Conservation (phyloP, 64 coral and sea anemone species). For the Dendrophyllia cribrosa region DNA sequence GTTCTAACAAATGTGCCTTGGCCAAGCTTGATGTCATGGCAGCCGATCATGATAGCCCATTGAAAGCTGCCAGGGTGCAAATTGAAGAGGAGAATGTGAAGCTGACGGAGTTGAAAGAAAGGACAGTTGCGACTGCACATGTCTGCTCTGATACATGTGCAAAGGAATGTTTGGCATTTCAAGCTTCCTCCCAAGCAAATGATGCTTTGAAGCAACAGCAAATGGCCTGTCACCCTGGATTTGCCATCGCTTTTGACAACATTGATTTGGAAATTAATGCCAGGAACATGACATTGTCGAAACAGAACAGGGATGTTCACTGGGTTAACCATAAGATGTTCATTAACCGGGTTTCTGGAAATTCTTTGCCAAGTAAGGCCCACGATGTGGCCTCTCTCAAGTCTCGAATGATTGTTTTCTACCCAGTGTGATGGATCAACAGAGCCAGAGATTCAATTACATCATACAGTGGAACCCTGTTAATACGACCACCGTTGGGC, state of each 20-base stretch:
- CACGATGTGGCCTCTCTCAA: slow-evolving; percentile 32
- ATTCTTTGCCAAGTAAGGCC: slow-evolving; percentile 30
- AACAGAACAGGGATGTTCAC: slow-evolving; percentile 70
- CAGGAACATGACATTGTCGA: slow-evolving; percentile 81
- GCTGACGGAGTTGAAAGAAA: slow-evolving; percentile 1
- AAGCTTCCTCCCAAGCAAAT: not conserved
- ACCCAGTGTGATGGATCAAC: slow-evolving; percentile 53
- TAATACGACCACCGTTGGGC: too few relatives aligned
- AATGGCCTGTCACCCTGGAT: slow-evolving; percentile 69
- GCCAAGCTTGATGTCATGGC: slow-evolving; percentile 25
- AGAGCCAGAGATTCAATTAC: slow-evolving; percentile 11
- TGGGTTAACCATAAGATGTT: slow-evolving; percentile 86
- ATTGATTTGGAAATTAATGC: slow-evolving; percentile 49
- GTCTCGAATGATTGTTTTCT: slow-evolving; percentile 64
- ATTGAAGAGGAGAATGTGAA: slow-evolving; percentile 21
- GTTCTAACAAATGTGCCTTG: slow-evolving; percentile 38
- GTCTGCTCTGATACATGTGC: slow-evolving; percentile 1
- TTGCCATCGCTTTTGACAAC: slow-evolving; percentile 77
- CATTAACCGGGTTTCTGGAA: slow-evolving; percentile 52
- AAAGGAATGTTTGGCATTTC: not conserved
- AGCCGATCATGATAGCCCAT: not conserved
- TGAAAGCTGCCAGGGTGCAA: slow-evolving; percentile 32
- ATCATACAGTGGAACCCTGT: too few relatives aligned
- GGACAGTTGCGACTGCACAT: not conserved
- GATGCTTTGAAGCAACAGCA: not conserved